Evolutionary conservation across 2,113 vertebrate species (phyloP), one percentile per base, ranked within the genome.

Genomic region (Pluvianellus socialis): DNA sequence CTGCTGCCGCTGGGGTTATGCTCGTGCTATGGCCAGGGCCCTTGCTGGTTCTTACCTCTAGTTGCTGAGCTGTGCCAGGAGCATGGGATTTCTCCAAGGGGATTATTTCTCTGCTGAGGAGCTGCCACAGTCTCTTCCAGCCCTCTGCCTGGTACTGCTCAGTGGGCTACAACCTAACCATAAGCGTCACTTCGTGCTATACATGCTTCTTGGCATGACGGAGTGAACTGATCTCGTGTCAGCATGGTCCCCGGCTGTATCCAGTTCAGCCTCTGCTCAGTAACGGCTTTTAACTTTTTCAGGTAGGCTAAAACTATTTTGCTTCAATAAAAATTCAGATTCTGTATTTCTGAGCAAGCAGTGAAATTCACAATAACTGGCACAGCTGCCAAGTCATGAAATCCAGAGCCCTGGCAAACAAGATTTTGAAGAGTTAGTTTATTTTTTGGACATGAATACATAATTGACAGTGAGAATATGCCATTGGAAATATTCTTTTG

Each of bases 1-100:
- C 45, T 71, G 9, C 38, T 65, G 12, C 33, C 0, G 0, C 2
- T 10, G 3, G 22, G 63, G 15, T 86, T 19, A 5, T 4, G 15
- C 24, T 56, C 33, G 10, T 50, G 72, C 17, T 62, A 0, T 11
- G 21, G 15, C 47, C 27, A 26, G 53, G 19, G 38, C 28, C 45
- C 12, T 55, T 66, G 67, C 24, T 72, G 17, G 84, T 93, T 67
- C 71, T 70, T 47, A 14, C 16, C 30, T 84, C 26, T 23, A 6
- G 10, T 19, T 84, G n/a, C 50, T 80, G 24, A 28, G 30, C 23
- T 35, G 3, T 33, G 24, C 58, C 45, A 38, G 6, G 3, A 66
- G 14, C 14, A 15, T 6, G 10, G 53, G 30, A 24, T 13, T 88
- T 75, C 52, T 68, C 22, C 6, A 4, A 40, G 30, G 5, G 9